Evolutionary conservation across 92 coral and sea anemone species (phyloP).

Genomic region (Siderastrea radians): DNA sequence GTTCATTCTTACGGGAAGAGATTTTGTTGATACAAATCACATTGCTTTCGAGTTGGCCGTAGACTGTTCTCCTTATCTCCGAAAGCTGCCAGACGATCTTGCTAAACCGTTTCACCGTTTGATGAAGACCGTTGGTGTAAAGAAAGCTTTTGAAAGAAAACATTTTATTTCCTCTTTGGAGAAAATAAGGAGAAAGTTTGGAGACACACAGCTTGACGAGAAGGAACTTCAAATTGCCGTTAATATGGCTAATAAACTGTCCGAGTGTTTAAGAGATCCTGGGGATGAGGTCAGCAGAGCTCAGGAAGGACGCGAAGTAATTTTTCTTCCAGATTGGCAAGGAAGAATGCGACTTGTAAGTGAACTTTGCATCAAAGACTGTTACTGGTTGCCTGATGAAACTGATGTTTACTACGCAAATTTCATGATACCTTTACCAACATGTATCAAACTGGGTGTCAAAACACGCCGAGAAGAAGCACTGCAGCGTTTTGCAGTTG

Average conservation of each 20-base stretch:
- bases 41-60: slow-evolving; percentile 48
- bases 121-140: slow-evolving; percentile 51
- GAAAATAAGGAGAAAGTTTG: slow-evolving; percentile 22
- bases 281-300: background rate
- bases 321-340: slow-evolving; percentile 71
- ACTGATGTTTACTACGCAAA: slow-evolving; percentile 55
- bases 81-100: slow-evolving; percentile 36
- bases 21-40: slow-evolving; percentile 41
- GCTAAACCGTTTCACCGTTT: slow-evolving; percentile 16
- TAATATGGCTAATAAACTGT: slow-evolving; percentile 20
- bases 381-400: slow-evolving; percentile 79
- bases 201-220: slow-evolving; percentile 16
- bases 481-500: slow-evolving; percentile 35
- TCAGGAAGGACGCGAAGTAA: background rate
- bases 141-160: slow-evolving; percentile 33
- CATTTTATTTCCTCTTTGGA: slow-evolving; percentile 58
- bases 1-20: slow-evolving; percentile 32
- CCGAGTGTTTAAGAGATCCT: background rate
- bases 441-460: slow-evolving; percentile 52
- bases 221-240: slow-evolving; percentile 6
- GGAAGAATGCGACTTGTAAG: slow-evolving; percentile 52
- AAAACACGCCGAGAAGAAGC: slow-evolving; percentile 82
- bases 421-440: slow-evolving; percentile 42
- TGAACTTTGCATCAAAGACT: slow-evolving; percentile 78
- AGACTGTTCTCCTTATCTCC: slow-evolving; percentile 71